Conservation (phyloP, 2,888 invertebrate species). For the Chymomyza amoena region DNA sequence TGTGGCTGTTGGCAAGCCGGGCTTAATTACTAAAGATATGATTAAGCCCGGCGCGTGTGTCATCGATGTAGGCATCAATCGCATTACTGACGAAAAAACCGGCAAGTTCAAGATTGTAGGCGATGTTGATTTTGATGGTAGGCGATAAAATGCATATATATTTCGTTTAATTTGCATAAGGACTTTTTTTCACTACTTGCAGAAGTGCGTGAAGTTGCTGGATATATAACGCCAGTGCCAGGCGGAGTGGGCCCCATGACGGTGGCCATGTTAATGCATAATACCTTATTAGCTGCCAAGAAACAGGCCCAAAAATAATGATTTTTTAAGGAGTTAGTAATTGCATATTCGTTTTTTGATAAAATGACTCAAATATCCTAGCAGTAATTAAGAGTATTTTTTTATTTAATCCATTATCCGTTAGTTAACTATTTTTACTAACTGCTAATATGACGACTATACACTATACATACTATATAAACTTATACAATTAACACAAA, state of each 20-base stretch:
- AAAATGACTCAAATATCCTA: not conserved
- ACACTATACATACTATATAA: not conserved
- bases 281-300: constrained; percentile 88
- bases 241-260: constrained; percentile 99
- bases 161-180: not conserved
- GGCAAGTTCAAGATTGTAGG: constrained; percentile 89
- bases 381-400: constrained; percentile 36
- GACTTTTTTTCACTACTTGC: not conserved
- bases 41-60: constrained; percentile 92
- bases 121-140: constrained; percentile 92
- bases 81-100: constrained; percentile 82
- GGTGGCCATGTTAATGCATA: constrained; percentile 96
- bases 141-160: constrained; percentile 9
- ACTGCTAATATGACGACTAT: constrained; percentile 20
- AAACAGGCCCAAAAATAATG: constrained; percentile 62
- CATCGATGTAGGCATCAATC: constrained; percentile 93
- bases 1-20: constrained; percentile 83
- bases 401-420: constrained; percentile 39
- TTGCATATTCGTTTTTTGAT: not conserved
- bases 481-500: not conserved
- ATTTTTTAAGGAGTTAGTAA: not conserved
- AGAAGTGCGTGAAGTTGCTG: constrained; percentile 87
- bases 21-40: constrained; percentile 89
- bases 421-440: constrained; percentile 32
- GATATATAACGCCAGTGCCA: constrained; percentile 94